These are phyloP conservation scores for Microchirus variegatus DNA, from an alignment of 2,797 vertebrate species.

Conservation along the genomic window DNA sequence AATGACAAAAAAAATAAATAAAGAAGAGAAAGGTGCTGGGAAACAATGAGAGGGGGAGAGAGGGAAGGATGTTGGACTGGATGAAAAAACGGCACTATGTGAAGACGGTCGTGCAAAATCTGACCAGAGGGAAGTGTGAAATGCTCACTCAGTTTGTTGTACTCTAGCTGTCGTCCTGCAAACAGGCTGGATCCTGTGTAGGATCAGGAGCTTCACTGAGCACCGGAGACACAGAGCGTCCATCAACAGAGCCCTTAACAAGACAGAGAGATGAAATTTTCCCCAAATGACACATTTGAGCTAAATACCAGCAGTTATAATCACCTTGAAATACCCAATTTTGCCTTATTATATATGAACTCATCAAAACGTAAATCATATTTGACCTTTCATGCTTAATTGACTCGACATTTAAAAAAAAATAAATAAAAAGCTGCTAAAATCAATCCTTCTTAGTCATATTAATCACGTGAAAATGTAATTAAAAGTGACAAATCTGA, in stretches of 20 bases:
- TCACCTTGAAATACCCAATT: constrained; percentile 35
- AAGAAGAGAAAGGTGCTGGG: constrained; percentile 24
- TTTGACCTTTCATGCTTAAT: constrained; percentile 62
- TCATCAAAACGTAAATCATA: constrained; percentile 56
- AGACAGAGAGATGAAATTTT: constrained; percentile 1
- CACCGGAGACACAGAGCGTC: constrained; percentile 50
- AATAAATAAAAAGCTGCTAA: constrained; percentile 8
- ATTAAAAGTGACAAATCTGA: constrained; percentile 31
- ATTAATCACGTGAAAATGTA: constrained; percentile 36
- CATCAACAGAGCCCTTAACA: constrained; percentile 50
- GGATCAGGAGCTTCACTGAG: constrained; percentile 47
- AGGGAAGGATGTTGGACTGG: background rate
- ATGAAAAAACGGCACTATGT: constrained; percentile 8
- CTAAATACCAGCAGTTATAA: constrained; percentile 21
- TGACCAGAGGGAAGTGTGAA: background rate
- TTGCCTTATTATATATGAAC: constrained; percentile 42
- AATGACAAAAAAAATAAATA: constrained; percentile 30
- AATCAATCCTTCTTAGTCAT: constrained; percentile 28
- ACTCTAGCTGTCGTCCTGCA: constrained; percentile 76
- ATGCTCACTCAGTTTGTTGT: constrained; percentile 49
- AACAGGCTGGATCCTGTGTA: constrained; percentile 55
- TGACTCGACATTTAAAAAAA: constrained; percentile 59
- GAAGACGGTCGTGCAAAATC: no score
- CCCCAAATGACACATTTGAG: constrained; percentile 12
- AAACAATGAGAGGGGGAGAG: background rate